Evolutionary conservation across 2,888 invertebrate genomes (phyloP), one percentile per base, ranked within the genome.

Genomic region (Ennomos quercinarius): DNA sequence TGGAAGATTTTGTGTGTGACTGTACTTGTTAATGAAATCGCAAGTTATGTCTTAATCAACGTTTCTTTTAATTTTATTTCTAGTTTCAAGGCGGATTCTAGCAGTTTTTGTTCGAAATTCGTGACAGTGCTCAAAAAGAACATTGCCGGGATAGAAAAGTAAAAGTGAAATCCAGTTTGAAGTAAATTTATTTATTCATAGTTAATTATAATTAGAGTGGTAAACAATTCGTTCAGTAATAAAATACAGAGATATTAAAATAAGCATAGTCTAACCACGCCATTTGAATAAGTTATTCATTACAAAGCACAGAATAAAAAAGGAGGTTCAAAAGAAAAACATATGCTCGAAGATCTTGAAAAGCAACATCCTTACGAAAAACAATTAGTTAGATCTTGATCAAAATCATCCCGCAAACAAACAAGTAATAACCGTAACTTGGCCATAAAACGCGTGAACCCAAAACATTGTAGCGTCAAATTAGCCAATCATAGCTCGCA

Each of bases 401-500:
- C 55, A 12, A 61, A 46, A 61, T 61, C 60, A 61, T 36, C 17
- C 34, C 41, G 34, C 10, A 54, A 56, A 52, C 57, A 62, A 51
- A 57, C 57, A 55, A 51, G 35, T 27, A 49, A 61, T 61, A 61
- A 61, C 50, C 55, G 55, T 61, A 61, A 61, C 50, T 55, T 42
- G 62, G 58, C 60, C 47, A 60, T 66, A 68, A 68, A 52, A 49
- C 42, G 52, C 34, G 52, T 54, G 51, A 63, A 48, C 53, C 59
- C 50, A 56, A 67, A 65, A 66, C 65, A 68, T 65, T 64, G 66
- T 69, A 72, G 74, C 76, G 76, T 78, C 76, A 72, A 80, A 80
- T 81, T 78, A 80, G 75, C 74, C 76, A 78, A 87, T 84, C 83
- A 84, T 81, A 81, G 80, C 69, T 67, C 63, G 67, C 50, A 64